phyloP scores from a whole-genome alignment of 2,797 vertebrate genomes.

The Poeciliopsis paucimaculata region DNA sequence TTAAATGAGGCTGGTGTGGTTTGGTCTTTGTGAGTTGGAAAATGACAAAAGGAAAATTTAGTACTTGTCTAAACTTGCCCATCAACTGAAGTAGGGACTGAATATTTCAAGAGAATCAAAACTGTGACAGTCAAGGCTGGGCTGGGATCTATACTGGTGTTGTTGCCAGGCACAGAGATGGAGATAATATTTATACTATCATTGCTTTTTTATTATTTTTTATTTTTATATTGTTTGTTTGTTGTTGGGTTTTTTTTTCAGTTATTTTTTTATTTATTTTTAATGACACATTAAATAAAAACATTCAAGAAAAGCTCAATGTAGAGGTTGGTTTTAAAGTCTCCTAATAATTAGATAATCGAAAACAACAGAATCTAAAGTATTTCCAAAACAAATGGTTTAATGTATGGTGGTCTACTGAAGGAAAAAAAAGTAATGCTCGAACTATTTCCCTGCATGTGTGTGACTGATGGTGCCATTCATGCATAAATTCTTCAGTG shows the following conservation, averaged over 20 bases:
- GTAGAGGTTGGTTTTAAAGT: background rate
- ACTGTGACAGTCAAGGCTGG: background rate
- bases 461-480: background rate
- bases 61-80: background rate
- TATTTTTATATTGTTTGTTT: background rate
- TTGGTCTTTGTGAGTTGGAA: background rate
- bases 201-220: background rate
- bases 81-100: background rate
- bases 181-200: background rate
- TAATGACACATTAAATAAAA: background rate
- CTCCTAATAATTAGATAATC: background rate
- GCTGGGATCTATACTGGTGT: background rate
- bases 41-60: background rate
- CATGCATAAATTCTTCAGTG: background rate
- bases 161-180: background rate
- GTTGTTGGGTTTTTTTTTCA: background rate
- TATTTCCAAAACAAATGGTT: background rate
- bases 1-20: background rate
- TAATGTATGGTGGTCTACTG: background rate
- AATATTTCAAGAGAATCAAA: background rate
- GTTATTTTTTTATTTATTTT: fast-evolving
- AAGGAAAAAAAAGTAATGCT: background rate
- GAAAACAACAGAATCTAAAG: background rate
- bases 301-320: background rate
- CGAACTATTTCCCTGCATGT: background rate